phyloP scores from a whole-genome alignment of 2,888 invertebrate species.

The Hypselothyrea guttata region DNA sequence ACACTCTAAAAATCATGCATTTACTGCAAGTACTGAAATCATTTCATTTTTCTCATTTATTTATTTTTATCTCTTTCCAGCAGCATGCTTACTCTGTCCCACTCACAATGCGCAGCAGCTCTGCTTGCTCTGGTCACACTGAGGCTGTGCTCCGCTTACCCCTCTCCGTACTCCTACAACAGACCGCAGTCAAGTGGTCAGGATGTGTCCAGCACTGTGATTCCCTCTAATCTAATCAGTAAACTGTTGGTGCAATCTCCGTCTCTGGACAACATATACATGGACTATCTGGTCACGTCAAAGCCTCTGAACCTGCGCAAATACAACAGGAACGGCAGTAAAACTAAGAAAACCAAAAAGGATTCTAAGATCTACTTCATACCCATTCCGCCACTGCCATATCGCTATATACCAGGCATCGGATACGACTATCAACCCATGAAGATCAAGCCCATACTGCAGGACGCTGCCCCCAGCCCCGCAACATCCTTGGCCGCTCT shows the following conservation, averaged over 20 bases:
- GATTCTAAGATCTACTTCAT: constrained; percentile 94
- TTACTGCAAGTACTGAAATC: no score
- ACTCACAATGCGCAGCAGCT: constrained; percentile 11
- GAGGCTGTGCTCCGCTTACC: constrained; percentile 26
- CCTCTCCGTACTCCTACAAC: constrained; percentile 44
- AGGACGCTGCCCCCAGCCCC: constrained; percentile 25
- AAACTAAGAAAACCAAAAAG: constrained; percentile 80
- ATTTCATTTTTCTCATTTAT: no score
- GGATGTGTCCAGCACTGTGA: constrained; percentile 2
- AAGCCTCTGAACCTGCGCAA: constrained; percentile 79
- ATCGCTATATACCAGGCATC: constrained; percentile 92
- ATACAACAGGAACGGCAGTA: constrained; percentile 72
- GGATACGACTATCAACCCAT: constrained; percentile 93
- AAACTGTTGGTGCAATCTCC: constrained; percentile 75
- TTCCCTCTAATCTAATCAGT: constrained; percentile 12
- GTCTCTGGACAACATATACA: constrained; percentile 76
- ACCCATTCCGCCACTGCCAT: constrained; percentile 91
- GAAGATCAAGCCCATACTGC: constrained; percentile 73
- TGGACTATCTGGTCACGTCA: constrained; percentile 78
- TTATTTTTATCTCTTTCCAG: background rate
- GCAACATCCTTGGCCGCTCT: constrained; percentile 16
- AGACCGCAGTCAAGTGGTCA: constrained; percentile 17
- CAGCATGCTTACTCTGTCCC: constrained; percentile 47
- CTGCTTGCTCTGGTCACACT: constrained; percentile 35
- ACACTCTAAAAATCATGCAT: no score